These are phyloP conservation scores for Sorex fumeus DNA, from an alignment of 2,113 vertebrate species.

Conservation along the genomic window DNA sequence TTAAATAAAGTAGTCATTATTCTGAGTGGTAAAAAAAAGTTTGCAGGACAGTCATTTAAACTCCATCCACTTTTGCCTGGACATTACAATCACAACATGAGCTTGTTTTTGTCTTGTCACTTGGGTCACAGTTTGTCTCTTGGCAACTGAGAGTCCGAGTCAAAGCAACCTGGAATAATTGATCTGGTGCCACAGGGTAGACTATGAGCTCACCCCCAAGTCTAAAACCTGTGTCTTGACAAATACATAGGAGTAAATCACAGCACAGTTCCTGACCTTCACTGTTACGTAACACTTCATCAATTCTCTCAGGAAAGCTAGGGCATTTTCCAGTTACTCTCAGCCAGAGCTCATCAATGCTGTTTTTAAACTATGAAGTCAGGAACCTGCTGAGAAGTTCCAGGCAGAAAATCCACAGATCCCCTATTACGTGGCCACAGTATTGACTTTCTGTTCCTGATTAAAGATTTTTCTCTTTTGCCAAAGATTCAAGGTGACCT, in stretches of 20 bases:
- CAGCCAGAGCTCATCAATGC: not conserved
- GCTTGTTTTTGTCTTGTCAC: constrained; percentile 17
- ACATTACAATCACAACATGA: not conserved
- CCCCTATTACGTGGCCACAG: not conserved
- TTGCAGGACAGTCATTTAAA: not conserved
- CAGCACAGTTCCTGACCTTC: not conserved
- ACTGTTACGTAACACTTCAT: not conserved
- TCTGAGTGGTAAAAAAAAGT: too few relatives aligned
- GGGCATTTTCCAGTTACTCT: not conserved
- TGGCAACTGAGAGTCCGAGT: not conserved
- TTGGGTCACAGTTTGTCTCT: constrained; percentile 19
- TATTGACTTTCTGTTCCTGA: constrained; percentile 54
- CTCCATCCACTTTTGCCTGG: not conserved
- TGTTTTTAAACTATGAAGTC: not conserved
- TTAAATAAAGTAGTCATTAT: too few relatives aligned
- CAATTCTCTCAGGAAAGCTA: not conserved
- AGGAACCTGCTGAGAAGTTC: constrained; percentile 31
- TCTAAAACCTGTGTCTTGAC: not conserved
- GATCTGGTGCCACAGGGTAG: not conserved
- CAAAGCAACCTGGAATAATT: not conserved
- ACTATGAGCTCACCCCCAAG: not conserved
- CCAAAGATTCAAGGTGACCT: constrained; percentile 34
- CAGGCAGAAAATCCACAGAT: constrained; percentile 2
- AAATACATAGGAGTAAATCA: not conserved
- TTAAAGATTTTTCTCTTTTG: constrained; percentile 56